Base-by-base conservation (phyloP, 2,888 invertebrate species). In the Apocheima hispidaria region DNA sequence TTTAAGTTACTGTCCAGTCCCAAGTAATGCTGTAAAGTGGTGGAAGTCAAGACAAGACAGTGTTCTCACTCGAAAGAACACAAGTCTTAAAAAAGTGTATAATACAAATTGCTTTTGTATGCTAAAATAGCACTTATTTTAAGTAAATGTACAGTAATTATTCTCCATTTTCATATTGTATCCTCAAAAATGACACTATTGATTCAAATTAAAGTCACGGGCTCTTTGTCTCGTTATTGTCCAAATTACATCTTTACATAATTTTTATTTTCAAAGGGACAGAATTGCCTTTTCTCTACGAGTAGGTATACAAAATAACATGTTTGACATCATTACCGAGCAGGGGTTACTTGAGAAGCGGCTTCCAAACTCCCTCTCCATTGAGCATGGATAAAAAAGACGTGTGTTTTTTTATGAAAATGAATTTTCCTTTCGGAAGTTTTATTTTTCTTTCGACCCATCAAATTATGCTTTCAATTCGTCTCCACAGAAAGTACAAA, bases 381-480 rank as follows among this genome's bases (percentile, higher is more conserved):
- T 66, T 65, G 62, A 62, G 44, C 61, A 56, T 61, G 65, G 55
- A 66, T 62, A 58, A 62, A 66, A 18, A 60, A 56, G 54, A 63
- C 52, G 60, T 61, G 65, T 66, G 60, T 60, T 61, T 65, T 58
- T 65, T 63, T 60, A 61, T 40, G 50, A 66, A 66, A 65, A 65
- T 61, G 66, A 55, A 64, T 65, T 65, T 55, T 53, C 65, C 51
- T 63, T 60, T 49, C 40, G 52, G 62, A 61, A 40, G 55, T 60
- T 59, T 50, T 66, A 58, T 70, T 66, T 63, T 68, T 57, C 66
- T 65, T 67, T 58, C 48, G 60, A 60, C 59, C 56, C 55, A 57
- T 60, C 46, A 61, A 66, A 65, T 68, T 69, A 63, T 61, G 36
- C 50, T 60, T 60, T 46, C 58, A 53, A 62, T 65, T 69, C 59